Evolutionary conservation across 2,113 vertebrate species (phyloP).

Genomic region (Cervus canadensis): DNA sequence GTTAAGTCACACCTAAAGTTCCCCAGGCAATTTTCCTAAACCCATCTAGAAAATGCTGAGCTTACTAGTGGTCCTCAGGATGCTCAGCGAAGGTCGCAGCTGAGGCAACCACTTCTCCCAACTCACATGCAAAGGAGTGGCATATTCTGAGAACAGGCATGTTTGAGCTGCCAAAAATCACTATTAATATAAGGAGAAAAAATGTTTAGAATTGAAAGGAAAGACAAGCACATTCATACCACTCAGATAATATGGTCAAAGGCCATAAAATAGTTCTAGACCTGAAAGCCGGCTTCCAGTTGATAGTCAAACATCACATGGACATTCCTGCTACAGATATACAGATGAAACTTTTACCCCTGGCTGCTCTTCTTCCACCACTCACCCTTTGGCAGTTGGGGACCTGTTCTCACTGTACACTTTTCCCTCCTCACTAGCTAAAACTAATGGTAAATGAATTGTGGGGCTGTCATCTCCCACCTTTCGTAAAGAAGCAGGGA

Average conservation of each 20-base stretch:
- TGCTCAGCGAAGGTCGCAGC: background rate
- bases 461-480: background rate
- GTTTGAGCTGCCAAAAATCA: background rate
- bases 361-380: background rate
- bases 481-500: background rate
- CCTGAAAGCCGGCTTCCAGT: background rate
- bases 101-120: background rate
- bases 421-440: background rate
- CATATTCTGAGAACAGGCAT: background rate
- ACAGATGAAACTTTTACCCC: background rate
- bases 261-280: background rate
- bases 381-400: background rate
- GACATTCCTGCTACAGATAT: background rate
- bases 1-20: background rate
- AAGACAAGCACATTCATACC: background rate
- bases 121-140: background rate
- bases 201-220: background rate
- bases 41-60: background rate
- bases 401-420: background rate
- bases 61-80: background rate
- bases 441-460: background rate
- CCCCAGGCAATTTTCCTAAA: background rate
- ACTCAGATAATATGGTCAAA: background rate
- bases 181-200: background rate
- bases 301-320: background rate